Percentiles rank a stretch among this genome's conserved stretches.
These are phyloP conservation scores for Parus major DNA, from an alignment of 2,113 vertebrate species.

Conservation along the genomic window DNA sequence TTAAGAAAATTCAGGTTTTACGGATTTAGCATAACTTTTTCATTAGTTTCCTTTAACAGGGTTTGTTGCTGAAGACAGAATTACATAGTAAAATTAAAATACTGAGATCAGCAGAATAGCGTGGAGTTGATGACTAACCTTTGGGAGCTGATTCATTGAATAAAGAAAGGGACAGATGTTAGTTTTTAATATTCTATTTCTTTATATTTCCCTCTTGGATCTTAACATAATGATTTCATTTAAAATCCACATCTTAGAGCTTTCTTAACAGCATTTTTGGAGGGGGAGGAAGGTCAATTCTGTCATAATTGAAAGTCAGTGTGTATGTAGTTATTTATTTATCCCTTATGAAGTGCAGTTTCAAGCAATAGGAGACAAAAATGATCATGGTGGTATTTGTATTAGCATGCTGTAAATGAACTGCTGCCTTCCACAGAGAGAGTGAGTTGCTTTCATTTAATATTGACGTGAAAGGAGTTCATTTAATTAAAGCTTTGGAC, in stretches of 20 bases:
- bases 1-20: not conserved
- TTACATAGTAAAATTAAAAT: slow-evolving; percentile 55
- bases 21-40: not conserved
- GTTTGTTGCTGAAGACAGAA: slow-evolving; percentile 55
- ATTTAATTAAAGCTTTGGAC: not conserved
- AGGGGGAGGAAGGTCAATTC: not conserved
- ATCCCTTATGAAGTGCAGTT: not conserved
- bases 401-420: not conserved
- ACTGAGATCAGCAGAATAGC: slow-evolving; percentile 62
- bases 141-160: slow-evolving; percentile 57
- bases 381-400: not conserved
- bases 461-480: not conserved
- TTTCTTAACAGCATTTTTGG: not conserved
- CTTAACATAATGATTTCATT: slow-evolving; percentile 17
- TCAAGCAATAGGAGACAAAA: not conserved
- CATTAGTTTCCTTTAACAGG: slow-evolving; percentile 3
- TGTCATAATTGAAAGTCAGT: not conserved
- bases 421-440: not conserved
- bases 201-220: not conserved
- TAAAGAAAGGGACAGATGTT: slow-evolving; percentile 45
- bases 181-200: slow-evolving; percentile 24
- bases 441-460: not conserved
- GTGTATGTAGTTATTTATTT: not conserved
- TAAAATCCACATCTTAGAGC: not conserved
- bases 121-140: slow-evolving; percentile 52